Conservation (phyloP, 2,113 vertebrate genomes). For the Bubo bubo region DNA sequence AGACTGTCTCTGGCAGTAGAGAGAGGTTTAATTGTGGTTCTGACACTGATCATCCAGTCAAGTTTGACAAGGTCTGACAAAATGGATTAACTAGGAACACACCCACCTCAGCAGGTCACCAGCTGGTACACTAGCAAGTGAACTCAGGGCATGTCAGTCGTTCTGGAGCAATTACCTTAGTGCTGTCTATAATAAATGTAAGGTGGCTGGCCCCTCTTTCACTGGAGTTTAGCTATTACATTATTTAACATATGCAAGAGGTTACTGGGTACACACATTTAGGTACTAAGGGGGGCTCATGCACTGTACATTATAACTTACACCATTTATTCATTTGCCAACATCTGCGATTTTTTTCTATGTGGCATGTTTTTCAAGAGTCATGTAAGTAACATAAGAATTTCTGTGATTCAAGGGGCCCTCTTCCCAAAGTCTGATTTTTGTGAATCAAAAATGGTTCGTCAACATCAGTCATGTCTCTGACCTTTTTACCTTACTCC, state of each 20-base stretch:
- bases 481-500: not conserved
- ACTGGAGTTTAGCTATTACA: not conserved
- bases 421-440: not conserved
- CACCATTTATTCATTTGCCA: not conserved
- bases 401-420: not conserved
- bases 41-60: not conserved
- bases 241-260: not conserved
- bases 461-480: not conserved
- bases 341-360: not conserved
- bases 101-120: not conserved
- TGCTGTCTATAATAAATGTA: not conserved
- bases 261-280: not conserved
- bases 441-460: not conserved
- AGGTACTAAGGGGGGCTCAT: not conserved
- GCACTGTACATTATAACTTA: not conserved
- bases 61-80: not conserved
- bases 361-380: not conserved
- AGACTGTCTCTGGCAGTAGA: not conserved
- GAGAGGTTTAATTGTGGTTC: not conserved
- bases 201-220: not conserved
- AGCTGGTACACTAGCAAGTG: not conserved
- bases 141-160: not conserved
- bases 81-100: not conserved
- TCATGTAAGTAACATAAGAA: not conserved
- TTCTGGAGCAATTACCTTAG: not conserved